Percentiles rank a stretch among this genome's conserved stretches.
phyloP scores from a whole-genome alignment of 2,113 vertebrate genomes.

The Zonotrichia leucophrys region DNA sequence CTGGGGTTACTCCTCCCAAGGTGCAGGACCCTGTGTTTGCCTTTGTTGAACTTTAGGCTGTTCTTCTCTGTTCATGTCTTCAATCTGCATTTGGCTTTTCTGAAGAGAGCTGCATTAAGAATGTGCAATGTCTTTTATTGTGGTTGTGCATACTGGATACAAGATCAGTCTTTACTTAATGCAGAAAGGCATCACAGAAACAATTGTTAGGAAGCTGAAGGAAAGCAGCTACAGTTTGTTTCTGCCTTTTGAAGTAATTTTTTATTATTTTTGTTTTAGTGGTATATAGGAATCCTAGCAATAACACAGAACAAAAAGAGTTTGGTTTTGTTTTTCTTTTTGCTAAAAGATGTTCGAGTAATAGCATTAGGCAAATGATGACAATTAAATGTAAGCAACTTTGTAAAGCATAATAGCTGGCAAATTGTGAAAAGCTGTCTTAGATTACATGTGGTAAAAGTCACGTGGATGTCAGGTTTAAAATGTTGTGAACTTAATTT shows the following conservation, averaged over 20 bases:
- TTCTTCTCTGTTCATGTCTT: background rate
- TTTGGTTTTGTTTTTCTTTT: background rate
- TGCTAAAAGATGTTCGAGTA: background rate
- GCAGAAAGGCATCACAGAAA: background rate
- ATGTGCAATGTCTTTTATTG: background rate
- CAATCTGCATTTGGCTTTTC: background rate
- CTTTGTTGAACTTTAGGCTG: background rate
- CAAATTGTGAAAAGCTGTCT: background rate
- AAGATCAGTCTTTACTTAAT: background rate
- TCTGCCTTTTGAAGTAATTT: background rate
- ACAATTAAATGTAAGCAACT: background rate
- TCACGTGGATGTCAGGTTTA: background rate
- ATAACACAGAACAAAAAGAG: background rate
- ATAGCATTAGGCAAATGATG: background rate
- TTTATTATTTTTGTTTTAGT: background rate
- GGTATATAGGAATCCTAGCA: background rate
- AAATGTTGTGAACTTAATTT: background rate
- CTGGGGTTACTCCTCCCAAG: background rate
- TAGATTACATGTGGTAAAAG: background rate
- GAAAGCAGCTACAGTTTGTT: background rate
- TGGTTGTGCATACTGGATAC: background rate
- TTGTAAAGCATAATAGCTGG: background rate
- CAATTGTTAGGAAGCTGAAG: background rate
- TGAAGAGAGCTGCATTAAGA: background rate
- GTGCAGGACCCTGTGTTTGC: background rate